Evolutionary conservation across 2,888 invertebrate species (phyloP).

Genomic region (Aspidiotus rigidus): DNA sequence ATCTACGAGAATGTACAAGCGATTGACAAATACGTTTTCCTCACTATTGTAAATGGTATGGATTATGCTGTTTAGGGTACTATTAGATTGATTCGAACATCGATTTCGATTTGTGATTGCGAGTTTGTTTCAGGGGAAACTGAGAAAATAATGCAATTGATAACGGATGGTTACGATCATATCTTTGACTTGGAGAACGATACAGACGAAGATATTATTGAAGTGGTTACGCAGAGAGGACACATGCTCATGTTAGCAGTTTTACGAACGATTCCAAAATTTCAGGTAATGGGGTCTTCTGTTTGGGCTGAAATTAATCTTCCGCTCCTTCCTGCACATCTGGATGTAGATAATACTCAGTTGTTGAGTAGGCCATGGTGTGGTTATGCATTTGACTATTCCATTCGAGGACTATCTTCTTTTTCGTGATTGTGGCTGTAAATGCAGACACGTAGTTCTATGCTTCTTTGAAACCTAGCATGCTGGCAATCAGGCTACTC

Average conservation of each 20-base stretch:
- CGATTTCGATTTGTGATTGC: too few relatives aligned
- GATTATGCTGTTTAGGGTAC: neutral
- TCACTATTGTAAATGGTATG: conserved; percentile 65
- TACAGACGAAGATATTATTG: conserved; percentile 52
- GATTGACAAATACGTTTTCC: conserved; percentile 70
- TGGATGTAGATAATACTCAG: too few relatives aligned
- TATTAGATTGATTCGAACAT: too few relatives aligned
- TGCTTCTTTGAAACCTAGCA: too few relatives aligned
- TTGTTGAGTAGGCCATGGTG: too few relatives aligned
- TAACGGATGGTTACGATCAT: conserved; percentile 79
- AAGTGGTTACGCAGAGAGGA: conserved; percentile 59
- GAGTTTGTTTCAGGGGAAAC: conserved; percentile 49
- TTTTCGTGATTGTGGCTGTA: too few relatives aligned
- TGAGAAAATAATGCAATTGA: conserved; percentile 56
- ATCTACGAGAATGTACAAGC: conserved; percentile 68
- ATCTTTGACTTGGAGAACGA: conserved; percentile 71
- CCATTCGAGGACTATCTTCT: too few relatives aligned
- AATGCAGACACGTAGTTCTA: too few relatives aligned
- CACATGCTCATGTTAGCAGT: conserved; percentile 59
- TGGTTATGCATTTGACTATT: too few relatives aligned
- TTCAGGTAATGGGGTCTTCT: conserved; percentile 34
- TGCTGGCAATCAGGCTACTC: too few relatives aligned
- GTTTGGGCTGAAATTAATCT: too few relatives aligned
- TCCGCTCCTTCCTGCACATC: too few relatives aligned
- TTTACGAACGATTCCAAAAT: conserved; percentile 42